Evolutionary conservation across 2,888 invertebrate species (phyloP).

Genomic region (Drosophila recens): DNA sequence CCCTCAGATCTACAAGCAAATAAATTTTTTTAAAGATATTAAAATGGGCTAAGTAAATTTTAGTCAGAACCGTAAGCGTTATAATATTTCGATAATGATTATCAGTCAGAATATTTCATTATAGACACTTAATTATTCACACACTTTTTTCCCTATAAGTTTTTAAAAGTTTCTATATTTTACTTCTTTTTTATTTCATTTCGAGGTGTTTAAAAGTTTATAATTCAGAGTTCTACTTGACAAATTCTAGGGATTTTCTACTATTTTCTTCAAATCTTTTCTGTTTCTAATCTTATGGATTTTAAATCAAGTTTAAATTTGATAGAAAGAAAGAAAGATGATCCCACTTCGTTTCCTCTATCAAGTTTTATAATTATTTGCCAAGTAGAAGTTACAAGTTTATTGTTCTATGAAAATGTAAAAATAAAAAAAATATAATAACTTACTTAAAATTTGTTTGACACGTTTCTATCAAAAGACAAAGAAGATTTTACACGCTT

Average conservation of each 20-base stretch:
- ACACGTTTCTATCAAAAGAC: constrained; percentile 25
- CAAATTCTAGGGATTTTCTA: no score
- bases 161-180: neutral
- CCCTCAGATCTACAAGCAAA: neutral
- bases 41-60: neutral
- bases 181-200: no score
- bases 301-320: neutral
- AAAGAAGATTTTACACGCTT: constrained; percentile 26
- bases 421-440: constrained; percentile 25
- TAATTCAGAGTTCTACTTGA: neutral
- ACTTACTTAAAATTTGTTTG: constrained; percentile 5
- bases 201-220: no score
- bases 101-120: neutral
- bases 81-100: neutral
- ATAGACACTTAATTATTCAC: neutral
- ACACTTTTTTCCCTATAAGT: neutral
- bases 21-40: neutral
- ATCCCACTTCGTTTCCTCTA: neutral
- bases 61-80: neutral
- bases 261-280: neutral
- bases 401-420: constrained; percentile 31
- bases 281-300: neutral
- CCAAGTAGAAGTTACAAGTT: constrained; percentile 7
- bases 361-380: neutral
- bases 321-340: no score